phyloP scores from a whole-genome alignment of 2,797 vertebrate species.

The Alfaro cultratus region DNA sequence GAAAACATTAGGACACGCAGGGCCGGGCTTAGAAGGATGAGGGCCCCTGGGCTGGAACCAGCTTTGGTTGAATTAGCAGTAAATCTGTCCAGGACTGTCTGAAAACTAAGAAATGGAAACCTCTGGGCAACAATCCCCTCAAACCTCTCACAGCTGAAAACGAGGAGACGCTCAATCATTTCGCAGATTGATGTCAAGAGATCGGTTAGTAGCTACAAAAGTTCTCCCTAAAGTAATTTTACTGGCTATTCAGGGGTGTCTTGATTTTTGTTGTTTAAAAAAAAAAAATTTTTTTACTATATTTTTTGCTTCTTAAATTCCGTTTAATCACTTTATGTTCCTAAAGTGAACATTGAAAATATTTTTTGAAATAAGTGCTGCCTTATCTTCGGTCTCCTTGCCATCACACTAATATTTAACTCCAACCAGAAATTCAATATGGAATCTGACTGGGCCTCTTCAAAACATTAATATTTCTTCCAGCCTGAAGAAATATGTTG shows the following conservation, averaged over 20 bases:
- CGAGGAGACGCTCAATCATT: neutral
- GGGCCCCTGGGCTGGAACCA: too few relatives aligned
- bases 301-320: neutral
- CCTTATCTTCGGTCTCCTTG: neutral
- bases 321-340: neutral
- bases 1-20: neutral
- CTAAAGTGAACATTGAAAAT: neutral
- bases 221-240: neutral
- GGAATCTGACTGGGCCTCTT: neutral
- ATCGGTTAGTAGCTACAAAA: neutral
- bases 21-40: neutral
- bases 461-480: too few relatives aligned
- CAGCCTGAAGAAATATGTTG: neutral
- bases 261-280: neutral
- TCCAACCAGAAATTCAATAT: neutral
- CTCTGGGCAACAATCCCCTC: neutral
- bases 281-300: neutral
- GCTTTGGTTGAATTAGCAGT: neutral
- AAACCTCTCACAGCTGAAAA: neutral
- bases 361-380: neutral
- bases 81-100: neutral
- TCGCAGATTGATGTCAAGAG: neutral
- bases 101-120: neutral
- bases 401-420: neutral
- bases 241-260: neutral